Conservation (phyloP, 2,888 invertebrate genomes). For the Arenicola marina region DNA sequence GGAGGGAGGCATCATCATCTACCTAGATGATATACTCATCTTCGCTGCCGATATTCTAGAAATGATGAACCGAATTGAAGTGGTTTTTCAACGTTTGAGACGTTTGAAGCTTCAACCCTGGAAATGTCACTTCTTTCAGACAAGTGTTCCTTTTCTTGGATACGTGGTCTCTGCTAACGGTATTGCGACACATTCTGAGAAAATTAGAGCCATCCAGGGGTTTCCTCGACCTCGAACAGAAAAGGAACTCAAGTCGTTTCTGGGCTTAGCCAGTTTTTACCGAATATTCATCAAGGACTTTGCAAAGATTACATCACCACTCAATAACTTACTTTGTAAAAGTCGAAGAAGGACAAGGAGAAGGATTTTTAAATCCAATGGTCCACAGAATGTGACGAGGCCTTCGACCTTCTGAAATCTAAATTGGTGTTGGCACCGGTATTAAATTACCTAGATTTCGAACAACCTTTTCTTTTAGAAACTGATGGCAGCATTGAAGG, state of each 20-base stretch:
- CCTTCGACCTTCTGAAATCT: neutral
- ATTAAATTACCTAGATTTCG: neutral
- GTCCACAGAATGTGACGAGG: neutral
- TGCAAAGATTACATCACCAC: neutral
- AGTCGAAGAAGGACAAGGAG: neutral
- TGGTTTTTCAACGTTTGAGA: too few relatives aligned
- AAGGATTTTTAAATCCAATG: neutral
- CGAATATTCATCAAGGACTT: neutral
- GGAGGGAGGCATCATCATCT: neutral
- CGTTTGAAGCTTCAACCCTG: neutral
- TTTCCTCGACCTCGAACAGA: neutral
- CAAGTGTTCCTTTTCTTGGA: too few relatives aligned
- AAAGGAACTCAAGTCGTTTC: neutral
- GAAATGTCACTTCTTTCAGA: neutral
- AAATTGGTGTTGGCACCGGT: neutral
- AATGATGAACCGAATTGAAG: neutral
- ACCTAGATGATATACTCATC: neutral
- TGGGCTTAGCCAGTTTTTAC: neutral
- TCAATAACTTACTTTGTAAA: neutral
- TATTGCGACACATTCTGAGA: neutral
- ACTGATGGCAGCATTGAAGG: neutral
- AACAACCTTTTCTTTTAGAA: neutral
- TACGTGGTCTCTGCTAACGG: neutral
- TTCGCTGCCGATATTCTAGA: neutral
- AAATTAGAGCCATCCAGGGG: neutral